Percentiles rank a stretch among this genome's conserved stretches.
Conservation (phyloP, 1,140 invertebrate species). For the Drosophila tsacasi region DNA sequence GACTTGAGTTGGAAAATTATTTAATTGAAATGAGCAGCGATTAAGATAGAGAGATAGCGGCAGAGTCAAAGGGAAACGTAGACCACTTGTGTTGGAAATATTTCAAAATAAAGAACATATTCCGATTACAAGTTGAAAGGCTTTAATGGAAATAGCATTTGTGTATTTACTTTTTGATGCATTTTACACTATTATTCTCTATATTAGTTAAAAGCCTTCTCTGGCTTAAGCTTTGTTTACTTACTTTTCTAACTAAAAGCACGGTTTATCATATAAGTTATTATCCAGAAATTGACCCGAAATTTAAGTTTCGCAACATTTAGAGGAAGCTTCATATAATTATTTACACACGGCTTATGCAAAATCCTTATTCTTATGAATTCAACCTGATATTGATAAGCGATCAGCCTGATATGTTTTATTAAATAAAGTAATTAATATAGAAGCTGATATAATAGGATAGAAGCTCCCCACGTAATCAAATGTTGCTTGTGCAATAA, state of each 20-base stretch:
- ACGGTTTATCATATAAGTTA: too few relatives aligned
- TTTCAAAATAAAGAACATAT: not conserved
- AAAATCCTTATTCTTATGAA: too few relatives aligned
- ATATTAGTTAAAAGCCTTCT: not conserved
- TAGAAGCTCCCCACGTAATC: not conserved
- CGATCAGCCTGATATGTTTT: not conserved
- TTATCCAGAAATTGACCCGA: too few relatives aligned
- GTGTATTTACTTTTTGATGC: not conserved
- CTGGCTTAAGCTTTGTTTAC: not conserved
- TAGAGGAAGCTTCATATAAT: not conserved
- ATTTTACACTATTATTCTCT: not conserved
- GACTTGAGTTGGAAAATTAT: conserved; percentile 29
- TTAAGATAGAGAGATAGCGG: conserved; percentile 30
- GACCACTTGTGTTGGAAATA: not conserved
- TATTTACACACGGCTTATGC: not conserved
- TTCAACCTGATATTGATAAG: too few relatives aligned
- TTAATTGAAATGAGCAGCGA: conserved; percentile 42
- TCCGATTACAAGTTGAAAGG: not conserved
- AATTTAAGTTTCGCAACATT: too few relatives aligned
- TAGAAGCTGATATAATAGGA: too few relatives aligned
- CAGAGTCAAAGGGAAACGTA: conserved; percentile 23
- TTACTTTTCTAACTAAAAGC: not conserved
- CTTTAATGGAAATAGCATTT: not conserved
- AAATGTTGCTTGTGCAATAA: not conserved
- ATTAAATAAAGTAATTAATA: not conserved